Evolutionary conservation across 2,113 vertebrate species (phyloP).

Genomic region (Calidris pugnax): DNA sequence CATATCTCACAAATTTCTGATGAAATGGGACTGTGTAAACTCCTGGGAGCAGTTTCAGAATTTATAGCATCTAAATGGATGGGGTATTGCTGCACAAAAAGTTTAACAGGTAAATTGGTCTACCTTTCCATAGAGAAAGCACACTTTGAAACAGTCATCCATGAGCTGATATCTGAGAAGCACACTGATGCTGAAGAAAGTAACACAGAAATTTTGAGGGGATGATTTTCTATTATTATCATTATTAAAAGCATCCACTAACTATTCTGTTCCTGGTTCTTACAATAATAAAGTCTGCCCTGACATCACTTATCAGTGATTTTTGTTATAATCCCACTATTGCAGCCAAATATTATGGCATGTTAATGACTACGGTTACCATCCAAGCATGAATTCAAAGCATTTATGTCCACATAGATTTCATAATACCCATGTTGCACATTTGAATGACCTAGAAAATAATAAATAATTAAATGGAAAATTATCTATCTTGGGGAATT

Average conservation of each 20-base stretch:
- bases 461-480: neutral
- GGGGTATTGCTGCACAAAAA: neutral
- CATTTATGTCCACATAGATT: neutral
- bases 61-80: neutral
- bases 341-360: neutral
- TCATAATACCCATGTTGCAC: neutral
- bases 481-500: neutral
- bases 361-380: neutral
- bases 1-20: neutral
- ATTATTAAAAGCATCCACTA: neutral
- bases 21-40: neutral
- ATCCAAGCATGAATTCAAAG: neutral
- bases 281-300: neutral
- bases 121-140: neutral
- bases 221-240: neutral
- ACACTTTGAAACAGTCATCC: neutral
- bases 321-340: neutral
- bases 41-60: neutral
- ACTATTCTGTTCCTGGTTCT: neutral
- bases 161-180: neutral
- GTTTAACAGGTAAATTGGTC: neutral
- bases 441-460: neutral
- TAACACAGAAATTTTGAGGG: neutral
- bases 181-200: neutral
- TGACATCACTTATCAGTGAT: neutral